Evolutionary conservation across 2,888 invertebrate species (phyloP).

Genomic region (Proisotoma minuta): DNA sequence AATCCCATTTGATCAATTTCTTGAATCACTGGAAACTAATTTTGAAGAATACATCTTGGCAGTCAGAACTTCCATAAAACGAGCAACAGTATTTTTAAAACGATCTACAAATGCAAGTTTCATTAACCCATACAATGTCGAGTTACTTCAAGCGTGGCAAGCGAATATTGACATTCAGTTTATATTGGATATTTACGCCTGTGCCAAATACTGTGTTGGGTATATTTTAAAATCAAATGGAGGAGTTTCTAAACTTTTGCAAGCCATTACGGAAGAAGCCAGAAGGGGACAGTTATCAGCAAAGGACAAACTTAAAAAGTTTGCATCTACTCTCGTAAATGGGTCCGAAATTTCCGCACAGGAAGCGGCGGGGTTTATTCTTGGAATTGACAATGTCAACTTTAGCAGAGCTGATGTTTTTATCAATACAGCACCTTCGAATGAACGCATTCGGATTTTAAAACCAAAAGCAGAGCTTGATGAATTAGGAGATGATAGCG

Average conservation of each 20-base stretch:
- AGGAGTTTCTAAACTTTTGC: constrained; percentile 42
- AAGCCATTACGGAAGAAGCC: constrained; percentile 44
- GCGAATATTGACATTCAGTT: constrained; percentile 51
- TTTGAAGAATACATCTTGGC: constrained; percentile 24
- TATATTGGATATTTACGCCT: constrained; percentile 49
- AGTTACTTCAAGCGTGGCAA: constrained; percentile 45
- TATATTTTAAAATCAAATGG: constrained; percentile 43
- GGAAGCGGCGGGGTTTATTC: constrained; percentile 44
- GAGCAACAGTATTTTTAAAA: constrained; percentile 42
- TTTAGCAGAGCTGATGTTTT: constrained; percentile 32
- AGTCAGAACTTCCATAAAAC: constrained; percentile 31
- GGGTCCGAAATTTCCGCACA: constrained; percentile 45
- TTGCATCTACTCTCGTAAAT: constrained; percentile 39
- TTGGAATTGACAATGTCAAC: constrained; percentile 31
- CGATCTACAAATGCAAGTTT: constrained; percentile 33
- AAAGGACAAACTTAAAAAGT: constrained; percentile 39
- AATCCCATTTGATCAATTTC: background rate
- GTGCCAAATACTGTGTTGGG: constrained; percentile 48
- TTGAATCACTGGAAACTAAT: background rate
- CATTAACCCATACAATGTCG: constrained; percentile 47
- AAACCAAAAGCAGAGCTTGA: constrained; percentile 21
- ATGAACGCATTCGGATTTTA: constrained; percentile 21
- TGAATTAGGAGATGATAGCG: constrained; percentile 17
- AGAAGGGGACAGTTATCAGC: constrained; percentile 43
- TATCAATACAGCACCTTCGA: constrained; percentile 35